Percentiles rank a stretch among this genome's conserved stretches.
Evolutionary conservation across 2,113 vertebrate species (phyloP).

Genomic region (Psilopogon haemacephalus): DNA sequence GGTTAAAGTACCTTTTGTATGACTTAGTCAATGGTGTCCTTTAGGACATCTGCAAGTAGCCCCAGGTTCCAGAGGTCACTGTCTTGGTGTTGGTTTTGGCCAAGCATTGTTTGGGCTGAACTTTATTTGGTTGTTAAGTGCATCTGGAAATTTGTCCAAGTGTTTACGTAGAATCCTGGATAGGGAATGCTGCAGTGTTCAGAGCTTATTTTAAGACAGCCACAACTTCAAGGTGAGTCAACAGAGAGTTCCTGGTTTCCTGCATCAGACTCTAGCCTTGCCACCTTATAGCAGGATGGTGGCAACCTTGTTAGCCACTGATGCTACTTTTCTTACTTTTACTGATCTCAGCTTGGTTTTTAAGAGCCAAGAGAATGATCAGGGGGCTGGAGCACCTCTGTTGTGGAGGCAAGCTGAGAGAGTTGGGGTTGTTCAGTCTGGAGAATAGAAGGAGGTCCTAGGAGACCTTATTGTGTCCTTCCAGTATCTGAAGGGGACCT

Average conservation of each 20-base stretch:
- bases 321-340: neutral
- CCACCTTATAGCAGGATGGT: neutral
- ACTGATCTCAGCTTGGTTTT: neutral
- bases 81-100: slow-evolving; percentile 40
- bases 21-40: slow-evolving; percentile 8
- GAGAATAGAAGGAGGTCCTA: too few species aligned
- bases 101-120: neutral
- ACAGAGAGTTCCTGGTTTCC: neutral
- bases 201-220: neutral
- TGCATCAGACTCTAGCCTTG: neutral
- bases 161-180: neutral
- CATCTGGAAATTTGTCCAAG: neutral
- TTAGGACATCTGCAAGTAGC: slow-evolving; percentile 40
- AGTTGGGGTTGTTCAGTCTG: too few species aligned
- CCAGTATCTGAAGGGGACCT: too few species aligned
- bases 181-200: neutral
- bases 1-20: slow-evolving; percentile 53
- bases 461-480: too few species aligned
- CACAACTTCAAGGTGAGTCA: neutral
- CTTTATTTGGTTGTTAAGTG: neutral
- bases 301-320: neutral
- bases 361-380: neutral
- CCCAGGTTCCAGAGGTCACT: slow-evolving; percentile 44
- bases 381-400: too few species aligned
- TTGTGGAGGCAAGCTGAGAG: too few species aligned